Evolutionary conservation across 2,113 vertebrate genomes (phyloP).

Genomic region (Phocoena phocoena): DNA sequence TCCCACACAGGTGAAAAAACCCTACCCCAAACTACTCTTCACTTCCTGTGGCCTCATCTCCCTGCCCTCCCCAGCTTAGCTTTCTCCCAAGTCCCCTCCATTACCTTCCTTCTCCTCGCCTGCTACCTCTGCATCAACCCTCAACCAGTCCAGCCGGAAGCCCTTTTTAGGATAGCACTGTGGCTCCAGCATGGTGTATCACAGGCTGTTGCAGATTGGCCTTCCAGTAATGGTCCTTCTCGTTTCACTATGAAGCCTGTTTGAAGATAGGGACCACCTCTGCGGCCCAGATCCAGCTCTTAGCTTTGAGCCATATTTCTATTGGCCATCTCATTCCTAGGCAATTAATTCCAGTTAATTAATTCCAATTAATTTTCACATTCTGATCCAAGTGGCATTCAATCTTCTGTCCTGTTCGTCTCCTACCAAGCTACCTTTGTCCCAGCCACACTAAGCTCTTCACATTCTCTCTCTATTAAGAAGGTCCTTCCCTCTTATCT

Average conservation of each 20-base stretch:
- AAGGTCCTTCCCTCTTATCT: not conserved
- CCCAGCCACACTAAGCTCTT: not conserved
- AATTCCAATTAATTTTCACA: not conserved
- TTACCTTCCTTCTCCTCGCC: not conserved
- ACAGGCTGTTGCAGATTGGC: not conserved
- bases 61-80: not conserved
- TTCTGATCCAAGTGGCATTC: not conserved
- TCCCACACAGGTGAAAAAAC: not conserved
- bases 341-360: not conserved
- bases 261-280: not conserved
- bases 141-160: accelerated
- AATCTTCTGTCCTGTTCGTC: not conserved
- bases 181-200: not conserved
- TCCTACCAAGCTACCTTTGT: not conserved
- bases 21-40: not conserved
- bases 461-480: not conserved
- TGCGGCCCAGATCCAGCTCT: not conserved
- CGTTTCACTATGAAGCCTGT: not conserved
- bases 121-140: not conserved
- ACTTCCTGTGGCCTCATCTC: not conserved
- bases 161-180: not conserved
- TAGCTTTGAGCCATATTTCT: not conserved
- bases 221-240: not conserved
- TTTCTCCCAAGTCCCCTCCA: not conserved
- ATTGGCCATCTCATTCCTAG: not conserved